phyloP scores from a whole-genome alignment of 2,797 vertebrate species.

The Alauda arvensis region DNA sequence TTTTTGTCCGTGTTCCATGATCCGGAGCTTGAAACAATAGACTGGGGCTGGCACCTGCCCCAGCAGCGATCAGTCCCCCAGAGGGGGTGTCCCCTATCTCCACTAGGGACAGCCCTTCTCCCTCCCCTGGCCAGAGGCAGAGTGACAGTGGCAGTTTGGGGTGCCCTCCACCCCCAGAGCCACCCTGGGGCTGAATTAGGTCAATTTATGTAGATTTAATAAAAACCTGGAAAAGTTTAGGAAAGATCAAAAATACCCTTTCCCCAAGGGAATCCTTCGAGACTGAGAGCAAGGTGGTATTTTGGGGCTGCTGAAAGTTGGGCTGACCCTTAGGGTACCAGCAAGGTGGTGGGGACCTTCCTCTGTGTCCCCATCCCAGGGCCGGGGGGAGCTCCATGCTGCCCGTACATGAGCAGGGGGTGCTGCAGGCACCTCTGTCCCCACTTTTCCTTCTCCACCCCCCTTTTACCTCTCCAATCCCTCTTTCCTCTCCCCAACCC shows the following conservation, averaged over 20 bases:
- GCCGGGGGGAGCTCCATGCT: accelerated
- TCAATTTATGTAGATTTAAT: not conserved
- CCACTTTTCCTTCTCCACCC: not conserved
- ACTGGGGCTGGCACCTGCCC: not conserved
- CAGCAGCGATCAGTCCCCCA: not conserved
- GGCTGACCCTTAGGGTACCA: not conserved
- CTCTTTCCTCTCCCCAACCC: not conserved
- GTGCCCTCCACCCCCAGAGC: not conserved
- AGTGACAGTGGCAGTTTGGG: not conserved
- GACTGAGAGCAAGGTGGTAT: not conserved
- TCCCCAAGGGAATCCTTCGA: not conserved
- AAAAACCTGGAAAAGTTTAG: not conserved
- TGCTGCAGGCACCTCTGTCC: not conserved
- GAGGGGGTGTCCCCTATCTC: not conserved
- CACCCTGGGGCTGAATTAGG: not conserved
- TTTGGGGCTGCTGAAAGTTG: not conserved
- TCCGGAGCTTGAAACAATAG: slow-evolving; percentile 14
- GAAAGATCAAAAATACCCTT: not conserved
- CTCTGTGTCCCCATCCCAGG: not conserved
- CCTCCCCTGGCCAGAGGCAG: not conserved
- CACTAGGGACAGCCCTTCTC: not conserved
- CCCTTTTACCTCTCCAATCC: not conserved
- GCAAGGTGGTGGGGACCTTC: not conserved
- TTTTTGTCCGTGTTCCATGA: not conserved
- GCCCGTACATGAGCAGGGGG: not conserved